Percentiles rank a stretch among this genome's conserved stretches.
phyloP scores from a whole-genome alignment of 2,113 vertebrate genomes.

The Melanocharis versteri region DNA sequence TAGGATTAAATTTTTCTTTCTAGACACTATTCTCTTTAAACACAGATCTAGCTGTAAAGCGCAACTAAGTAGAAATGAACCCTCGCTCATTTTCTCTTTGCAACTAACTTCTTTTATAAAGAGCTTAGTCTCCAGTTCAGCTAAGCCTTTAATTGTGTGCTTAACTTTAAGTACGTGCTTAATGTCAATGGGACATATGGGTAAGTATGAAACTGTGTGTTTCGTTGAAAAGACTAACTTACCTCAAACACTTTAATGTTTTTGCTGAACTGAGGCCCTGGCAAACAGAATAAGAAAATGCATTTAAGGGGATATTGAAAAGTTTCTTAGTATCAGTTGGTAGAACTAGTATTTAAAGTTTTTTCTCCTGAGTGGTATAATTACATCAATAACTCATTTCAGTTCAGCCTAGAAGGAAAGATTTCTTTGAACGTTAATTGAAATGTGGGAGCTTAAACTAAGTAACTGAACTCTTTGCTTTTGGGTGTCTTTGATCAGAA shows the following conservation, averaged over 20 bases:
- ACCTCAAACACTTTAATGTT: background rate
- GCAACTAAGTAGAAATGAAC: background rate
- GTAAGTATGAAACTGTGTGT: slow-evolving; percentile 25
- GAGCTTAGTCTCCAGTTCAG: slow-evolving; percentile 21
- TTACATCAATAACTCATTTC: slow-evolving; percentile 21
- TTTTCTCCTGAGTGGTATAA: background rate
- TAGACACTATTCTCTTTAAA: background rate
- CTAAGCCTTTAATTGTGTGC: slow-evolving; percentile 48
- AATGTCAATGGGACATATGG: slow-evolving; percentile 41
- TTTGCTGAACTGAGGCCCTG: background rate
- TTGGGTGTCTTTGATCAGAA: slow-evolving; percentile 23
- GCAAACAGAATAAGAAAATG: background rate
- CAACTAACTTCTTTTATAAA: slow-evolving; percentile 7
- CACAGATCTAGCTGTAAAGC: background rate
- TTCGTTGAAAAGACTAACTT: background rate
- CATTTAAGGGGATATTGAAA: background rate
- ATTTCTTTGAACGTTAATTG: background rate
- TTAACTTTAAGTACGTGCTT: slow-evolving; percentile 58
- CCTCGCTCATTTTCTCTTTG: slow-evolving; percentile 22
- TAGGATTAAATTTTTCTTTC: slow-evolving; percentile 32
- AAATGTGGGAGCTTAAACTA: slow-evolving; percentile 6
- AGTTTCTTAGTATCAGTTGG: background rate
- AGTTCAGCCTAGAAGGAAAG: background rate
- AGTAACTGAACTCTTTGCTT: background rate
- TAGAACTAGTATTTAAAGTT: background rate